Percentiles rank a stretch among this genome's conserved stretches.
Conservation (phyloP, 2,888 invertebrate species). For the Cephus pygmeus region DNA sequence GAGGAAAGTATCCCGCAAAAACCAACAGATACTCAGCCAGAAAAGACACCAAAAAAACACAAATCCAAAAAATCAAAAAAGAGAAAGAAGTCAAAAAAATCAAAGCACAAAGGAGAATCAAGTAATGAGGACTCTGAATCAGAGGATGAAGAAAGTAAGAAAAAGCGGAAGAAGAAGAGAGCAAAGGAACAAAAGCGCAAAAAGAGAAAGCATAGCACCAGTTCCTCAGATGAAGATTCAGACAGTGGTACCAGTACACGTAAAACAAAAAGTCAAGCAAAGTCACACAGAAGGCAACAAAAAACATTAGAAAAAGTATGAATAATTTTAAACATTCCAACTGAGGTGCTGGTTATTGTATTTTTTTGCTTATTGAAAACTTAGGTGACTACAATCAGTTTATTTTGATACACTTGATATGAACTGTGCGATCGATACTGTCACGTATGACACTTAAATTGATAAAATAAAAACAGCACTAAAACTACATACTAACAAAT, state of each 20-base stretch:
- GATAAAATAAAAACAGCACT: neutral
- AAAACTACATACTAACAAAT: neutral
- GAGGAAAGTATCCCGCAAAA: conserved; percentile 30
- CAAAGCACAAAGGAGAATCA: conserved; percentile 35
- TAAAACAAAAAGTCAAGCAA: conserved; percentile 28
- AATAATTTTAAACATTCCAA: conserved; percentile 51
- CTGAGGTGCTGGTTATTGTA: conserved; percentile 18
- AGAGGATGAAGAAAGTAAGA: conserved; percentile 39
- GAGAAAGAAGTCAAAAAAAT: conserved; percentile 55
- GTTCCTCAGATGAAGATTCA: conserved; percentile 41
- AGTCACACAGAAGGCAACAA: conserved; percentile 35
- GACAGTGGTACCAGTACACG: conserved; percentile 28
- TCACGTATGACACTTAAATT: neutral
- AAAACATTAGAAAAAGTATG: conserved; percentile 54
- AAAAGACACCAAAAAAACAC: conserved; percentile 39
- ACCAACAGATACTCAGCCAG: conserved; percentile 14
- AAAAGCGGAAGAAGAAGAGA: conserved; percentile 47
- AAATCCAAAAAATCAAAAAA: conserved; percentile 53
- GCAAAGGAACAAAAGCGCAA: conserved; percentile 44
- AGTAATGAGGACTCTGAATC: conserved; percentile 33
- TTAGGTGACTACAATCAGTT: neutral
- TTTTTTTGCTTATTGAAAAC: neutral
- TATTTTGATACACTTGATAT: neutral
- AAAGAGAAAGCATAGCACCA: conserved; percentile 39
- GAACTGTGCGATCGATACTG: neutral